Evolutionary conservation across 2,888 invertebrate species (phyloP), one percentile per base, ranked within the genome.

Genomic region (Apodemia zela): DNA sequence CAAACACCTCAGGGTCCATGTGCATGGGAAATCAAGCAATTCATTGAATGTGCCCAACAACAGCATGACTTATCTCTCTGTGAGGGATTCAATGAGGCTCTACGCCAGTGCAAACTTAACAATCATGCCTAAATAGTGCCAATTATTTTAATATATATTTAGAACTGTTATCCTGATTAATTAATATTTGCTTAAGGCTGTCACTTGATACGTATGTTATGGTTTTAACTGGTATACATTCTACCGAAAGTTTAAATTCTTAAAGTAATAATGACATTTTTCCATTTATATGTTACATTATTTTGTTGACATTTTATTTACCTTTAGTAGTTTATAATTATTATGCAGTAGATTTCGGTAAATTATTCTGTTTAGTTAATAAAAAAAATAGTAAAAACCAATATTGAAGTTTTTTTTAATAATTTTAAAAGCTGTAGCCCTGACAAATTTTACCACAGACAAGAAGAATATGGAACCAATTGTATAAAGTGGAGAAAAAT

Each of bases 71-170:
- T 99, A 62, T 93, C 96, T 0, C 93, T 99, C 18, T 99, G 99
- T 81, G 97, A 98, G 82, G 99, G 99, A 66, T 99, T 99, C 89
- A 99, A 98, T 81, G 98, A 99, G 85, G 98, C 98, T 63, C 93
- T 99, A 67, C 95, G 97, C 77, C 98, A 99, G 83, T 99, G 99
- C 96, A 98, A 98, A 92, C 75, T 94, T 70, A 93, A 95, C 81
- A 94, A 97, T 88, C 95, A 96, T 64, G 45, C 45, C 54, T 58
- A 45, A 66, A 75, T 77, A 80, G 78, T 75, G 73, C 62, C 25
- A 51, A 63, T 61, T 64, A 64, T 64, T 59, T 65, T 66, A 47
- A 47, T 17, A 17, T 47, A 72, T 65, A 67, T 65, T 68, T 62
- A 66, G 62, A 65, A 63, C n/a, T 64, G 58, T 70, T 73, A 61